These are phyloP conservation scores for Amphiprion percula DNA, from an alignment of 2,113 vertebrate genomes.

Conservation along the genomic window DNA sequence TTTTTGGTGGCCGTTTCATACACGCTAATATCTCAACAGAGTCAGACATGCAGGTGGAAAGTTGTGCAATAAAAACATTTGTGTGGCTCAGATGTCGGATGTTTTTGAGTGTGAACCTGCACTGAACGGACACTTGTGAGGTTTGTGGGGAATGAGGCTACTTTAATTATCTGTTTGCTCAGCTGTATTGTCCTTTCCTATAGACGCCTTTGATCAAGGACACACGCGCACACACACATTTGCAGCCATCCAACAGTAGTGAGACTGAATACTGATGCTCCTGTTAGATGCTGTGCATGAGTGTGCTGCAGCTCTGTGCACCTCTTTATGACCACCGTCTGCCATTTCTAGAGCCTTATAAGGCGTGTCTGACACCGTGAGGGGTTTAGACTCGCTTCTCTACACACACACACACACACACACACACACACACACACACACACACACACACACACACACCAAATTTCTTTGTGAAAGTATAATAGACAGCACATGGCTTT, in stretches of 20 bases:
- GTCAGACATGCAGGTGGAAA: constrained; percentile 31
- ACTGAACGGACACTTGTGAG: constrained; percentile 12
- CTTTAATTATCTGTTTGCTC: constrained; percentile 70
- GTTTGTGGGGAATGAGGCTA: constrained; percentile 28
- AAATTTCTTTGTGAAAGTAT: constrained; percentile 57
- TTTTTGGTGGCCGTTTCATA: constrained; percentile 4
- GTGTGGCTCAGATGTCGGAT: constrained; percentile 6
- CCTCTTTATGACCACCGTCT: constrained; percentile 47
- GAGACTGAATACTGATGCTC: constrained; percentile 31
- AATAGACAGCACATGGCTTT: constrained; percentile 60
- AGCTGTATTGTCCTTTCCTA: constrained; percentile 54
- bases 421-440: constrained; percentile 27
- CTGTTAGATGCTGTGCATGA: constrained; percentile 26
- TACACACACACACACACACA: constrained; percentile 5
- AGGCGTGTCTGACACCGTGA: constrained; percentile 66
- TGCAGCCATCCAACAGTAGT: constrained; percentile 7
- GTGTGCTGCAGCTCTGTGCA: constrained; percentile 21
- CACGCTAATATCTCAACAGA: background rate
- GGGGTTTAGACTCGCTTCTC: constrained; percentile 20
- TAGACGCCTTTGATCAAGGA: constrained; percentile 63
- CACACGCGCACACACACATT: constrained; percentile 1
- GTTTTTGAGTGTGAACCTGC: constrained; percentile 7
- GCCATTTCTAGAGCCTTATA: constrained; percentile 75
- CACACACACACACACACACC: constrained; percentile 30
- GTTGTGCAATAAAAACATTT: constrained; percentile 29